A percentile compares a stretch with the other conserved stretches of the same genome.
These are phyloP conservation scores for Ennomos erosarius DNA, from an alignment of 2,888 invertebrate species.

Conservation along the genomic window DNA sequence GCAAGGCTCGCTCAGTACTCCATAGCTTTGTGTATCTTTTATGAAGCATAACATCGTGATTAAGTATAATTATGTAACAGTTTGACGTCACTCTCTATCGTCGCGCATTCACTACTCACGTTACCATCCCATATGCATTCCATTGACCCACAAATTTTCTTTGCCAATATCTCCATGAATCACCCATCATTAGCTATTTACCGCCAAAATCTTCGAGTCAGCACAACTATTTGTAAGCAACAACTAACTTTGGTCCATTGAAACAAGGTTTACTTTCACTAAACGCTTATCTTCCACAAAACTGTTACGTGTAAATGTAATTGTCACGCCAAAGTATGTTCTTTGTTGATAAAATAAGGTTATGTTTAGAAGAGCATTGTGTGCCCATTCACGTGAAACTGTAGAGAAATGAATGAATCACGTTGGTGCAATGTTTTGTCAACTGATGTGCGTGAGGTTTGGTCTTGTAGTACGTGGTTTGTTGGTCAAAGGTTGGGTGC, in stretches of 20 bases:
- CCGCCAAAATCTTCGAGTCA: slow-evolving; percentile 27
- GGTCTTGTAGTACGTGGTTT: slow-evolving; percentile 1
- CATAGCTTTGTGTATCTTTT: not conserved
- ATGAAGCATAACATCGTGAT: not conserved
- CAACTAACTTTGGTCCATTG: not conserved
- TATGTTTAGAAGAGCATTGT: slow-evolving; percentile 6
- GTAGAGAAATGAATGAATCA: slow-evolving; percentile 67
- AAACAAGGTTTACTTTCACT: slow-evolving; percentile 3
- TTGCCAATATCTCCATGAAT: slow-evolving; percentile 41
- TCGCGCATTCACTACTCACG: slow-evolving; percentile 27
- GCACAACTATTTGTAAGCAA: slow-evolving; percentile 18
- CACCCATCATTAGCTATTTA: slow-evolving; percentile 30
- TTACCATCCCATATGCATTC: too few relatives aligned
- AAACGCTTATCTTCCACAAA: not conserved
- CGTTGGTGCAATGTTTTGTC: slow-evolving; percentile 43
- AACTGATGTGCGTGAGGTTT: slow-evolving; percentile 27
- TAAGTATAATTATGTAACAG: slow-evolving; percentile 25
- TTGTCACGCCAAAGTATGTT: slow-evolving; percentile 6
- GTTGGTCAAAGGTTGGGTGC: slow-evolving; percentile 14
- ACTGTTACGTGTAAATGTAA: slow-evolving; percentile 13
- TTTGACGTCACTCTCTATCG: slow-evolving; percentile 19
- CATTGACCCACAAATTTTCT: slow-evolving; percentile 39
- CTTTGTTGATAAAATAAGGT: slow-evolving; percentile 11
- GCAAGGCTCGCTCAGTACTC: too few relatives aligned
- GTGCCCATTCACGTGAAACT: slow-evolving; percentile 48